These are phyloP conservation scores for Halcyon chelicuti DNA, from an alignment of 2,797 vertebrate species.

Conservation along the genomic window DNA sequence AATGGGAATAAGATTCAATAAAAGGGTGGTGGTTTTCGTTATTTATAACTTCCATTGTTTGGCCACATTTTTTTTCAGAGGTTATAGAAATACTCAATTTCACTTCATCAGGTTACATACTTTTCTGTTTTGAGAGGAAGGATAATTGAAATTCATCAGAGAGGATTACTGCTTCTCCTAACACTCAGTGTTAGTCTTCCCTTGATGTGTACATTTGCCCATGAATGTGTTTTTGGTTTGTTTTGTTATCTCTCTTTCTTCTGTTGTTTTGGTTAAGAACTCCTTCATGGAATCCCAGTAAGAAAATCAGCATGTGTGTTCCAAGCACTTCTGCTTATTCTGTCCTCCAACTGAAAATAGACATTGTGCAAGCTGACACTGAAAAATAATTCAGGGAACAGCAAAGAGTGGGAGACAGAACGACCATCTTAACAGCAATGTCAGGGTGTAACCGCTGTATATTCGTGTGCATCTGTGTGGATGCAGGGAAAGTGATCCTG, in stretches of 20 bases:
- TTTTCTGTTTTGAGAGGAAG: not conserved
- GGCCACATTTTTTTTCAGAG: not conserved
- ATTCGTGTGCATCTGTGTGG: not conserved
- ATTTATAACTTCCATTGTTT: not conserved
- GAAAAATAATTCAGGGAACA: not conserved
- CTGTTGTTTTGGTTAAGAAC: not conserved
- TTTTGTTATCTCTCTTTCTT: not conserved
- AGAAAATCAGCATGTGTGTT: not conserved
- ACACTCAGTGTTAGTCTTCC: not conserved
- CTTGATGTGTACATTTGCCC: not conserved
- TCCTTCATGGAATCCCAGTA: not conserved
- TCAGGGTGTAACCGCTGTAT: not conserved
- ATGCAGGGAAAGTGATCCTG: not conserved
- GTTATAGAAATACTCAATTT: not conserved
- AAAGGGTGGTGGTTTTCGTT: not conserved
- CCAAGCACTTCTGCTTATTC: slow-evolving; percentile 3
- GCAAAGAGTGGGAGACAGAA: not conserved
- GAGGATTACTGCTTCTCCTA: not conserved
- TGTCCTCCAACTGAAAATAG: not conserved
- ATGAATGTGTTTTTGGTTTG: not conserved
- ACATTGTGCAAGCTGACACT: not conserved
- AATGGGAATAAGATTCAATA: not conserved
- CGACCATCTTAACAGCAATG: not conserved
- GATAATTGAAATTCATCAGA: not conserved
- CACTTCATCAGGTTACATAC: not conserved